A percentile compares a stretch with the other conserved stretches of the same genome.
phyloP scores from a whole-genome alignment of 2,113 vertebrate genomes.

The Gadus chalcogrammus region DNA sequence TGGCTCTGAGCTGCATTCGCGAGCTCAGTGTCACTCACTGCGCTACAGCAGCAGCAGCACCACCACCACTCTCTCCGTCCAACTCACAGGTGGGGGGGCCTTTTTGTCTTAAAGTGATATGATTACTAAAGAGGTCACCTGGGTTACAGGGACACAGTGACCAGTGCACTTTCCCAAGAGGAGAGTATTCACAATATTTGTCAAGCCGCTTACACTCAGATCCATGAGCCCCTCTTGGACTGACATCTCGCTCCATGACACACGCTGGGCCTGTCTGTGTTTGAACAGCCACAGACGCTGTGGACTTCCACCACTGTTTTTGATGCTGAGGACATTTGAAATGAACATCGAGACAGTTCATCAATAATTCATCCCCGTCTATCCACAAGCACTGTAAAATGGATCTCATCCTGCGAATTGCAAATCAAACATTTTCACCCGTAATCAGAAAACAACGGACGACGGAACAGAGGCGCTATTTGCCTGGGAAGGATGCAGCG shows the following conservation, averaged over 20 bases:
- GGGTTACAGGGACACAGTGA: conserved; percentile 24
- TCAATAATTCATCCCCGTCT: too few relatives aligned
- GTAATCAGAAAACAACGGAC: background rate
- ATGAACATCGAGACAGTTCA: too few relatives aligned
- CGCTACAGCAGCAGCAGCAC: conserved; percentile 4
- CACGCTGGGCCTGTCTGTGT: background rate
- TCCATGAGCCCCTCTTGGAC: background rate
- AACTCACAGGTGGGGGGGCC: too few relatives aligned
- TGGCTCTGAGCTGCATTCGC: conserved; percentile 35
- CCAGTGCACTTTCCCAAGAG: background rate
- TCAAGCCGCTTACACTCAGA: background rate
- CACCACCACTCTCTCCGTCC: background rate
- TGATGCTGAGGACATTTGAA: too few relatives aligned
- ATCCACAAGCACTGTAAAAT: too few relatives aligned
- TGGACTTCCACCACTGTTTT: too few relatives aligned
- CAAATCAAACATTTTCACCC: too few relatives aligned
- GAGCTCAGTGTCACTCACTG: conserved; percentile 39
- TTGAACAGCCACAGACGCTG: background rate
- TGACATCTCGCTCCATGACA: too few relatives aligned
- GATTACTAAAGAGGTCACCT: conserved; percentile 15
- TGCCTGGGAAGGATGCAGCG: conserved; percentile 42
- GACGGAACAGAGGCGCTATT: conserved; percentile 34
- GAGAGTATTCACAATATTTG: background rate
- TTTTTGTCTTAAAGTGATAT: conserved; percentile 22
- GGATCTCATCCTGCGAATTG: too few relatives aligned